Conservation (phyloP, 35 echinoderm and acorn worm species). For the Apostichopus californicus region DNA sequence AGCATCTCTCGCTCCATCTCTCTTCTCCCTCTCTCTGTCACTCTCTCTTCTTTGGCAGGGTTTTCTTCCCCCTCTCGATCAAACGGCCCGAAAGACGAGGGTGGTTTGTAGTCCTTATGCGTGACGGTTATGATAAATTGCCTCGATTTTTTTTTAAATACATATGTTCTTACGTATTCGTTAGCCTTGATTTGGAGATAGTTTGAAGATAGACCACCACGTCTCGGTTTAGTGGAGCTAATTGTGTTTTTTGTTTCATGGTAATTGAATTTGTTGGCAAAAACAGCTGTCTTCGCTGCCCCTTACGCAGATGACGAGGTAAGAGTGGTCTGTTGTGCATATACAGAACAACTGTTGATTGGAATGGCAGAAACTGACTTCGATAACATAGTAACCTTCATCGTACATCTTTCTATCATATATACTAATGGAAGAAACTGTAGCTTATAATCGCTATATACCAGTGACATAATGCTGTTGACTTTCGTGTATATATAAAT, state of each 20-base stretch:
- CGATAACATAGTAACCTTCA: too few species aligned
- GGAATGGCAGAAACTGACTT: too few species aligned
- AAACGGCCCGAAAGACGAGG: not conserved
- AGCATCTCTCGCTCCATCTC: not conserved
- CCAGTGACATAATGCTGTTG: too few species aligned
- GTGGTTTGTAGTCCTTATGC: too few species aligned
- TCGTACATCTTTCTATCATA: too few species aligned
- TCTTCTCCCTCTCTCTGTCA: not conserved
- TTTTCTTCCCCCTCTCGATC: not conserved
- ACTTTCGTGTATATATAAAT: too few species aligned
- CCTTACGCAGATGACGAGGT: not conserved
- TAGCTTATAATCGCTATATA: too few species aligned
- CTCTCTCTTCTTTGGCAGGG: not conserved
- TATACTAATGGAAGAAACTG: too few species aligned
- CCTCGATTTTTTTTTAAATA: too few species aligned
- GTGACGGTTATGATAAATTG: too few species aligned
- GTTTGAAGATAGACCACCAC: not conserved
- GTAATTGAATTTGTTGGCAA: constrained; percentile 23
- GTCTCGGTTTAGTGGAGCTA: not conserved
- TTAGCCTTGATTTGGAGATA: not conserved
- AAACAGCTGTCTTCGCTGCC: constrained; percentile 15
- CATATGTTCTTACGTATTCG: not conserved
- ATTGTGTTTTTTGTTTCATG: constrained; percentile 16
- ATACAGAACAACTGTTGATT: too few species aligned
- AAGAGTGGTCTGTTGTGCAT: not conserved